Conservation (phyloP, 2,888 invertebrate genomes). For the Embidobia sp. region DNA sequence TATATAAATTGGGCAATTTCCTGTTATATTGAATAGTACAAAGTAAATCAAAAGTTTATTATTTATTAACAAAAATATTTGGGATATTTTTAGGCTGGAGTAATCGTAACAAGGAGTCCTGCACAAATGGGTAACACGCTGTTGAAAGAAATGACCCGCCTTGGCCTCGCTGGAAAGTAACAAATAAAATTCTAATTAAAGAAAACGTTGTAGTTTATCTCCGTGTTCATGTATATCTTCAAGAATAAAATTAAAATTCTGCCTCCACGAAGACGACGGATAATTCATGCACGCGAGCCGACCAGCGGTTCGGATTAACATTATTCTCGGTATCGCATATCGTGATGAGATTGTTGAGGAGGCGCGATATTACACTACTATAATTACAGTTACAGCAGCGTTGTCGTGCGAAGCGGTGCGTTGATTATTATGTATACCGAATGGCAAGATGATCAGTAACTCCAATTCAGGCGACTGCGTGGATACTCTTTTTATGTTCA, state of each 20-base stretch:
- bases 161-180: slow-evolving; percentile 81
- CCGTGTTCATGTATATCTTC: slow-evolving; percentile 61
- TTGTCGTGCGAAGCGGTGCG: slow-evolving; percentile 19
- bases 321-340: slow-evolving; percentile 11
- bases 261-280: slow-evolving; percentile 26
- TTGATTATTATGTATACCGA: slow-evolving; percentile 11
- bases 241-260: slow-evolving; percentile 46
- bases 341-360: slow-evolving; percentile 30
- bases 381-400: slow-evolving; percentile 13
- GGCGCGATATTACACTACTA: slow-evolving; percentile 41
- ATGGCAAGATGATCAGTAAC: slow-evolving; percentile 7
- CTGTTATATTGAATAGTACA: too few species aligned
- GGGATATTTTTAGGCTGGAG: slow-evolving; percentile 87
- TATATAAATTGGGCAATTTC: too few species aligned
- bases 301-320: slow-evolving; percentile 20
- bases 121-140: slow-evolving; percentile 97
- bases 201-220: slow-evolving; percentile 63
- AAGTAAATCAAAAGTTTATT: too few species aligned
- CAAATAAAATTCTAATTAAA: slow-evolving; percentile 45
- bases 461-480: slow-evolving; percentile 24
- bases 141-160: slow-evolving; percentile 93
- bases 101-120: slow-evolving; percentile 96
- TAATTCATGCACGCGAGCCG: slow-evolving; percentile 29
- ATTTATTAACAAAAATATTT: background rate
- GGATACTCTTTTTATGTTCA: slow-evolving; percentile 27